phyloP scores from a whole-genome alignment of 2,113 vertebrate genomes.

The Cacatua alba region DNA sequence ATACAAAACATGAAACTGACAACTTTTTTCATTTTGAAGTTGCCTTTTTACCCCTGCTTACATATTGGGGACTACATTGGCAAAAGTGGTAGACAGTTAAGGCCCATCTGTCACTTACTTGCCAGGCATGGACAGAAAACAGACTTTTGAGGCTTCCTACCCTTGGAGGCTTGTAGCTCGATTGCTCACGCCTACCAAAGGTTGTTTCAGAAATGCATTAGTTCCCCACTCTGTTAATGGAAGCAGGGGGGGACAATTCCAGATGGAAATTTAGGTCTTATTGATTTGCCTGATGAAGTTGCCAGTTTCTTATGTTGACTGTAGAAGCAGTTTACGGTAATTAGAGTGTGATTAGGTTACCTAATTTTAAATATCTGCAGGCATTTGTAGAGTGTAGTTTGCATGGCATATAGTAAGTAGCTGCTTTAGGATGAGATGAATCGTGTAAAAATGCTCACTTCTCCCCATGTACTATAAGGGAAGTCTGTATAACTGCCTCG shows the following conservation, averaged over 20 bases:
- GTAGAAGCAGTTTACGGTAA: not conserved
- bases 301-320: not conserved
- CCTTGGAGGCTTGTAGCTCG: accelerated
- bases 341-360: not conserved
- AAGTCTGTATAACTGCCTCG: not conserved
- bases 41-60: not conserved
- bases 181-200: not conserved
- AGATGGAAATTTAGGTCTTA: not conserved
- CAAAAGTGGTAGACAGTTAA: not conserved
- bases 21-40: not conserved
- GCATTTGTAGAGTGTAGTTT: not conserved
- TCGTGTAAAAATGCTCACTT: constrained; percentile 15
- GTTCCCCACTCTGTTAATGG: not conserved
- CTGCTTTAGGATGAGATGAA: not conserved
- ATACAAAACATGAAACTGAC: not conserved
- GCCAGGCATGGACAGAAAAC: not conserved
- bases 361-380: constrained; percentile 6
- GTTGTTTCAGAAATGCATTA: not conserved
- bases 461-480: not conserved
- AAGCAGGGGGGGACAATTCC: not conserved
- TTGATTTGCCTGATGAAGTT: not conserved
- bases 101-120: not conserved
- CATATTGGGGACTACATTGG: not conserved
- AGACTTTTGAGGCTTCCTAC: not conserved
- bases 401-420: not conserved